phyloP scores from a whole-genome alignment of 2,888 invertebrate genomes.

The Tridacna crocea region DNA sequence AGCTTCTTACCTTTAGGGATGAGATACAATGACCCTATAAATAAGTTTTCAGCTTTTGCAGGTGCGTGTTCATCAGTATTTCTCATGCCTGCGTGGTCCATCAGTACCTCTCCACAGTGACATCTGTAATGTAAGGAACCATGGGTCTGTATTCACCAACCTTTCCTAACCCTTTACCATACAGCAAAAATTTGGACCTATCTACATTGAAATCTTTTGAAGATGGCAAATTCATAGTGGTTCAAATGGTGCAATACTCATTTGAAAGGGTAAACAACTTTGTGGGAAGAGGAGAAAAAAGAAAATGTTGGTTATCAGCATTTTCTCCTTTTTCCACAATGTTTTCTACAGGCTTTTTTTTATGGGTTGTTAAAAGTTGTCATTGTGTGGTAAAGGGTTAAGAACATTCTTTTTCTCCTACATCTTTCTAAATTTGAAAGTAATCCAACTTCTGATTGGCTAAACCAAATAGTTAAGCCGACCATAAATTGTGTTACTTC shows the following conservation, averaged over 20 bases:
- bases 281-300: neutral
- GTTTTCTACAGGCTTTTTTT: neutral
- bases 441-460: no score
- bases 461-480: no score
- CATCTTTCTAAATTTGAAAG: no score
- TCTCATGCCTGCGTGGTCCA: constrained; percentile 58
- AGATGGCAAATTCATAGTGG: neutral
- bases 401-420: no score
- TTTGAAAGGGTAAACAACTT: neutral
- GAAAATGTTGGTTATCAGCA: neutral
- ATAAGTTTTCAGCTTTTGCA: constrained; percentile 16
- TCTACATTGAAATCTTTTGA: neutral
- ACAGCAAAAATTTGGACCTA: neutral
- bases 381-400: neutral
- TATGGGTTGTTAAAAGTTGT: neutral
- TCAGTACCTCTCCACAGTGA: constrained; percentile 64
- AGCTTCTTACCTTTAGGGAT: constrained; percentile 43
- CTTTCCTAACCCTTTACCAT: neutral
- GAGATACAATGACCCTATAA: constrained; percentile 34
- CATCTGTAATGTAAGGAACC: constrained; percentile 47
- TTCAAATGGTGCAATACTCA: neutral
- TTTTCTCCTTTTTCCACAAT: neutral
- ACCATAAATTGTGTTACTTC: no score
- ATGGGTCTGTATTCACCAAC: neutral
- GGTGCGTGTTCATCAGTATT: constrained; percentile 8